Conservation (phyloP, 2,797 vertebrate species). For the Dallia pectoralis region DNA sequence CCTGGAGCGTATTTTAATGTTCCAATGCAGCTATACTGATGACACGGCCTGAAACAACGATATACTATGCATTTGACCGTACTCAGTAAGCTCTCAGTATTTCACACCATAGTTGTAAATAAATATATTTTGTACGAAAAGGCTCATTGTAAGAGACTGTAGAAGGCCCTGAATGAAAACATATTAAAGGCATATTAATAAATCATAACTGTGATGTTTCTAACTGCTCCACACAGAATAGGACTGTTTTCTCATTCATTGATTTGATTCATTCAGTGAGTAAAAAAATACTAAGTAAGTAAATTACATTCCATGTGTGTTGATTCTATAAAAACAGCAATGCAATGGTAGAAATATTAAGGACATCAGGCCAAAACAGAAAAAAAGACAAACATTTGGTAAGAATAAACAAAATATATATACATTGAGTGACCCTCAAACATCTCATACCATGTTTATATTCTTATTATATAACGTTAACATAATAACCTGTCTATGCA, state of each 20-base stretch:
- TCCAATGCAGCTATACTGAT: no score
- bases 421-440: background rate
- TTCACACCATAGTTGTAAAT: no score
- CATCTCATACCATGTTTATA: background rate
- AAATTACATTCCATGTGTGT: background rate
- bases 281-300: background rate
- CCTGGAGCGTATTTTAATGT: no score
- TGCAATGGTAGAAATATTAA: background rate
- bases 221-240: background rate
- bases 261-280: background rate
- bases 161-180: background rate
- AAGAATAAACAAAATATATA: background rate
- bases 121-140: background rate
- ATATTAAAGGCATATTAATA: background rate
- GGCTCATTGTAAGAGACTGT: background rate
- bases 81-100: no score
- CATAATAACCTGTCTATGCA: no score
- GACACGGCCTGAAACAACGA: no score
- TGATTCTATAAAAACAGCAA: background rate
- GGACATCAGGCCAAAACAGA: background rate
- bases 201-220: background rate
- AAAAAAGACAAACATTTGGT: background rate
- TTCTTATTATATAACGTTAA: background rate
- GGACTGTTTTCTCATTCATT: background rate
- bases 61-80: no score